Conservation (phyloP, 2,797 vertebrate genomes). For the Aselliscus stoliczkanus region DNA sequence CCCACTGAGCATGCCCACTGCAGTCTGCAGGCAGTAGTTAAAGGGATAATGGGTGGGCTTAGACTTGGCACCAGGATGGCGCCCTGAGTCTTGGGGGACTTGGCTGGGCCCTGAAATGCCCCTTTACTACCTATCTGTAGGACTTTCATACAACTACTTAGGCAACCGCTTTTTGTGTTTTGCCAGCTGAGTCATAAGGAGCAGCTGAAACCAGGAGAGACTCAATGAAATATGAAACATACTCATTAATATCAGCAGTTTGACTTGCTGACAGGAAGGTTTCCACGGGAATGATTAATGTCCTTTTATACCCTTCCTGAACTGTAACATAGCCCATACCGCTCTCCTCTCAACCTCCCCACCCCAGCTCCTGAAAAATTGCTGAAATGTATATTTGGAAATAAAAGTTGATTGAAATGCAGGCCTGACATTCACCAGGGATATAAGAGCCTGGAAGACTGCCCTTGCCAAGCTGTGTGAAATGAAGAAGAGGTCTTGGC, state of each 20-base stretch:
- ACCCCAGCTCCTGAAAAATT: slow-evolving; percentile 70
- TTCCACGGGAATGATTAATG: slow-evolving; percentile 78
- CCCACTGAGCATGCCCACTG: background rate
- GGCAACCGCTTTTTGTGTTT: slow-evolving; percentile 66
- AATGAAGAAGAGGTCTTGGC: slow-evolving; percentile 55
- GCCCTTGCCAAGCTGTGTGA: slow-evolving; percentile 48
- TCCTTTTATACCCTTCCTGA: slow-evolving; percentile 76
- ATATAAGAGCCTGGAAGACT: slow-evolving; percentile 56
- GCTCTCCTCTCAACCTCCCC: slow-evolving; percentile 49
- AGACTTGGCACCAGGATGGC: background rate
- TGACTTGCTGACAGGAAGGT: slow-evolving; percentile 79
- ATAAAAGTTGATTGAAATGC: slow-evolving; percentile 76
- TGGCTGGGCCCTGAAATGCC: slow-evolving; percentile 1
- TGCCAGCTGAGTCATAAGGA: slow-evolving; percentile 69
- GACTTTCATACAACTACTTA: slow-evolving; percentile 9
- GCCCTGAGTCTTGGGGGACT: background rate
- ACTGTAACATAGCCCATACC: slow-evolving; percentile 55
- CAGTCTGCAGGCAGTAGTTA: background rate
- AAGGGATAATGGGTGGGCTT: background rate
- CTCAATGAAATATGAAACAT: slow-evolving; percentile 76
- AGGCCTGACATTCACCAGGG: slow-evolving; percentile 69
- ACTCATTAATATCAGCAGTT: slow-evolving; percentile 75
- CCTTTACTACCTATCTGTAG: slow-evolving; percentile 58
- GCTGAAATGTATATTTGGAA: slow-evolving; percentile 78
- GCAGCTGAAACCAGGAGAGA: slow-evolving; percentile 74